Evolutionary conservation across 1,140 invertebrate genomes (phyloP).

Genomic region (Pemphigus obesinymphae): DNA sequence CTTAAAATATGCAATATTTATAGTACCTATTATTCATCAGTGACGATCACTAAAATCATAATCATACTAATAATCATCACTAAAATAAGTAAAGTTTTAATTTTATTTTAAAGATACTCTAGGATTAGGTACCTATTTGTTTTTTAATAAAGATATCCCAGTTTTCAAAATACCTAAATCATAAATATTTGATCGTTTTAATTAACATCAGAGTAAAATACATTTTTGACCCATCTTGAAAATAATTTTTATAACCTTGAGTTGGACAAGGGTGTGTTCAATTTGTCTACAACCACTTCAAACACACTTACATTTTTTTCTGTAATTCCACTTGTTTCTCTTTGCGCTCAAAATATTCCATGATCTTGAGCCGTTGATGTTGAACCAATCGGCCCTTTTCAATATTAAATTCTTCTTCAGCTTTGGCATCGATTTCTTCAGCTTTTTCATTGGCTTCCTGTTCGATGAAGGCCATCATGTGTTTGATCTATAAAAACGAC

Average conservation of each 20-base stretch:
- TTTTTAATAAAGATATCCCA: too few species aligned
- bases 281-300: not conserved
- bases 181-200: too few species aligned
- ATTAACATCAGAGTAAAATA: too few species aligned
- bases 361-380: constrained; percentile 96
- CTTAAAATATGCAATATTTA: too few species aligned
- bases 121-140: too few species aligned
- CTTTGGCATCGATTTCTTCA: constrained; percentile 99
- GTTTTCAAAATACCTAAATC: too few species aligned
- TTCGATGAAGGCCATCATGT: constrained; percentile 99
- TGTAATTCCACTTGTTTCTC: constrained; percentile 99
- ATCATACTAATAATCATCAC: too few species aligned
- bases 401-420: constrained; percentile 99
- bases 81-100: too few species aligned
- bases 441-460: constrained; percentile 99
- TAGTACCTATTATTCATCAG: too few species aligned
- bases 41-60: too few species aligned
- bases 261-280: not conserved
- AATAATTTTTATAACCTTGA: constrained; percentile 12
- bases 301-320: constrained; percentile 85
- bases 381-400: constrained; percentile 97
- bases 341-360: constrained; percentile 99
- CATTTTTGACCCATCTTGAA: too few species aligned
- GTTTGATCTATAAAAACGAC: constrained; percentile 79
- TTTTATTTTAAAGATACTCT: too few species aligned